These are phyloP conservation scores for Lasioglossum vierecki DNA, from an alignment of 2,888 invertebrate species.

Conservation along the genomic window DNA sequence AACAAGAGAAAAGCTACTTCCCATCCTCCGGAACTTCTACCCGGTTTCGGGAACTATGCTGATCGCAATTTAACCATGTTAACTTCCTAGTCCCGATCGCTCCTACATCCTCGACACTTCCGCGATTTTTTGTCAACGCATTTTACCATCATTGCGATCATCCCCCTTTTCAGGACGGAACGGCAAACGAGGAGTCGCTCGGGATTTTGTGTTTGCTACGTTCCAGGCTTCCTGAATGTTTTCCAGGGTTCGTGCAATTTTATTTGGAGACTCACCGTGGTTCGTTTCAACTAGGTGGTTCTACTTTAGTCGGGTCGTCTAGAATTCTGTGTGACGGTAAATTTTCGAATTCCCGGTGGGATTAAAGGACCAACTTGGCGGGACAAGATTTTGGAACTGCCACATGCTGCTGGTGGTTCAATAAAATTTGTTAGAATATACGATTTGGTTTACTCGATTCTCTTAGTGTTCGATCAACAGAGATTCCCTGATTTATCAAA, in stretches of 20 bases:
- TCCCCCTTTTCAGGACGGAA: neutral
- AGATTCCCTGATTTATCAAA: neutral
- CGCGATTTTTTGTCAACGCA: neutral
- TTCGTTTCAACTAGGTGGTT: neutral
- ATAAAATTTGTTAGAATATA: neutral
- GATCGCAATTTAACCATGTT: constrained; percentile 21
- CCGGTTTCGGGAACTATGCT: neutral
- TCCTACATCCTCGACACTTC: neutral
- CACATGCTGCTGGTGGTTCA: neutral
- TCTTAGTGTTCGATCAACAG: too few species aligned
- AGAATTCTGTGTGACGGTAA: neutral
- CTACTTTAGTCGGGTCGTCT: neutral
- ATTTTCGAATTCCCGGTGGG: neutral
- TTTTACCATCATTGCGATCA: neutral
- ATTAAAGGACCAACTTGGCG: neutral
- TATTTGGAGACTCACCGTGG: neutral
- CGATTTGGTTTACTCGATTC: too few species aligned
- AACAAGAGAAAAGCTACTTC: constrained; percentile 38
- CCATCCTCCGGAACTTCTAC: neutral
- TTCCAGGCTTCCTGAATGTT: neutral
- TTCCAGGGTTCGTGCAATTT: neutral
- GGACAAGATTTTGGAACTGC: neutral
- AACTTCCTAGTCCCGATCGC: neutral
- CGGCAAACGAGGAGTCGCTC: neutral
- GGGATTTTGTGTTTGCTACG: neutral